phyloP scores from a whole-genome alignment of 2,113 vertebrate genomes.

The crab-eating macaque (Macaca fascicularis) region DNA sequence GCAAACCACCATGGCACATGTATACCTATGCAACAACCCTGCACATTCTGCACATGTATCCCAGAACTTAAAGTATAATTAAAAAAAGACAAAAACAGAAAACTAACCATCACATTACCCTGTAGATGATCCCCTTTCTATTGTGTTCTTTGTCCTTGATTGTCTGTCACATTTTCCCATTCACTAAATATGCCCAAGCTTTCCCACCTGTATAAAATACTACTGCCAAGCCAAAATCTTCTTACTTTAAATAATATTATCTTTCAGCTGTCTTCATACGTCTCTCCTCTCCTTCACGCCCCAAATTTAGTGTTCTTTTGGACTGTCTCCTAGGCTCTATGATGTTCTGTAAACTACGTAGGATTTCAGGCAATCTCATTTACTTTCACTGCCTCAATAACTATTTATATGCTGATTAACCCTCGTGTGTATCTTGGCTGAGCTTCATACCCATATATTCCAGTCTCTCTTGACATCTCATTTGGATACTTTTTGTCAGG shows the following conservation, averaged over 20 bases:
- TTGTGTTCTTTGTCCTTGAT: neutral
- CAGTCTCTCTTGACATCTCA: neutral
- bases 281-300: neutral
- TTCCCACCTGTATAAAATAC: neutral
- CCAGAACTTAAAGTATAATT: too few relatives aligned
- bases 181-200: neutral
- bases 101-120: neutral
- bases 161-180: neutral
- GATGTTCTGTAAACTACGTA: neutral
- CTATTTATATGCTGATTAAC: slow-evolving; percentile 39
- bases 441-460: neutral
- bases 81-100: too few relatives aligned
- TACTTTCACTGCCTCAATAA: slow-evolving; percentile 47
- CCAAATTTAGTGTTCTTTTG: neutral
- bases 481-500: neutral
- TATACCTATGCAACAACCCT: too few relatives aligned
- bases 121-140: neutral
- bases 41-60: too few relatives aligned
- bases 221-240: neutral
- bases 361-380: slow-evolving; percentile 44
- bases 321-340: neutral
- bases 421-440: neutral
- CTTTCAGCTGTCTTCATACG: neutral
- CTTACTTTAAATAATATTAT: neutral
- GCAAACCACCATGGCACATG: too few relatives aligned